Conservation (phyloP, 2,797 vertebrate genomes). For the Gouania willdenowi region DNA sequence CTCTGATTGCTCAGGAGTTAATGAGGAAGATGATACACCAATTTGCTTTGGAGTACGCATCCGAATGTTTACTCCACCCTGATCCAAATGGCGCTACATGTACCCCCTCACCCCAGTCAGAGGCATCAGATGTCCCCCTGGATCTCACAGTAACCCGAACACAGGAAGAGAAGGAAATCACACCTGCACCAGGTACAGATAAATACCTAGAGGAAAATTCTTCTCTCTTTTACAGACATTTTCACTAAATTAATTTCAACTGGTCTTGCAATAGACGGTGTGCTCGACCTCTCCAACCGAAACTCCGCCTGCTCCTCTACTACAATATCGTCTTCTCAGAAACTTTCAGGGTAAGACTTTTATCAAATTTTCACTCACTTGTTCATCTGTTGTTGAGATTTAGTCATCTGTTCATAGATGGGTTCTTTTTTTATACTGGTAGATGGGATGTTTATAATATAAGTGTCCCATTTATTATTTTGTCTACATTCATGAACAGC, state of each 20-base stretch:
- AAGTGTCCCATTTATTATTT: no score
- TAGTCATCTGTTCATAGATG: no score
- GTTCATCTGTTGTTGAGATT: no score
- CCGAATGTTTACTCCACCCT: constrained; percentile 90
- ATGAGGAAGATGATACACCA: constrained; percentile 99
- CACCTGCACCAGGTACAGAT: constrained; percentile 79
- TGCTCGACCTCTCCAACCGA: constrained; percentile 97
- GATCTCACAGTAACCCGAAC: constrained; percentile 93
- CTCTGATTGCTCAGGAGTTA: constrained; percentile 95
- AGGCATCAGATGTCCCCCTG: constrained; percentile 88
- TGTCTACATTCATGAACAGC: no score
- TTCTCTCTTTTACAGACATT: neutral
- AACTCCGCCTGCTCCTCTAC: constrained; percentile 77
- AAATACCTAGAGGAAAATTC: neutral
- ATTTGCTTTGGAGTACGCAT: constrained; percentile 97
- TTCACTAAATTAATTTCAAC: neutral
- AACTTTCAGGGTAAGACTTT: constrained; percentile 89
- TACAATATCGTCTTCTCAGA: constrained; percentile 65
- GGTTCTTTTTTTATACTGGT: no score
- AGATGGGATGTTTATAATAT: no score
- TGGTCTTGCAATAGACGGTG: constrained; percentile 80
- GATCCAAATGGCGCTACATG: constrained; percentile 81
- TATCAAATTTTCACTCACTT: no score
- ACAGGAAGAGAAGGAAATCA: constrained; percentile 73
- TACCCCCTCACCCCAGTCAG: constrained; percentile 76